Percentiles rank a stretch among this genome's conserved stretches.
phyloP scores from a whole-genome alignment of 2,888 invertebrate species.

The Pheosia gnoma region DNA sequence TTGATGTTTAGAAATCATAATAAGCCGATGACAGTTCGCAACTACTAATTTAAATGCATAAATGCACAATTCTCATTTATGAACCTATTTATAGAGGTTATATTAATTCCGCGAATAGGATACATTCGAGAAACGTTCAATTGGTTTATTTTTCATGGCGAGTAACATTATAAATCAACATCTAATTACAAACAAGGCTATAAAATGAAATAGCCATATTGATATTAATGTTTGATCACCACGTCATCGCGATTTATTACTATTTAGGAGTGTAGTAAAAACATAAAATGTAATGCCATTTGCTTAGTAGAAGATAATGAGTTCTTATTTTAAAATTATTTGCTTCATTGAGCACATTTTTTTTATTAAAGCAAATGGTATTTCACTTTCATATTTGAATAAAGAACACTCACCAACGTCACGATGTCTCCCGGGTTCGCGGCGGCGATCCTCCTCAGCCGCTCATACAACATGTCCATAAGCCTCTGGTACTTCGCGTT shows the following conservation, averaged over 20 bases:
- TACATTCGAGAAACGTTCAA: constrained; percentile 19
- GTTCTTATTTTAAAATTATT: no score
- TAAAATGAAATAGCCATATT: background rate
- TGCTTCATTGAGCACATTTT: background rate
- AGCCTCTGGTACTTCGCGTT: constrained; percentile 91
- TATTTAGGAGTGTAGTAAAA: background rate
- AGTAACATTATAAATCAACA: background rate
- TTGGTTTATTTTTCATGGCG: constrained; percentile 28
- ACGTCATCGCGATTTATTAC: background rate
- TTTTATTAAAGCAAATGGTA: constrained; percentile 8
- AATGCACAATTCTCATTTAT: constrained; percentile 11
- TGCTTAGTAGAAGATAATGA: background rate
- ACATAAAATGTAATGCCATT: background rate
- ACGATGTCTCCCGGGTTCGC: constrained; percentile 89
- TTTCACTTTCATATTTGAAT: constrained; percentile 12
- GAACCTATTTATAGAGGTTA: constrained; percentile 20
- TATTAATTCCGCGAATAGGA: constrained; percentile 30
- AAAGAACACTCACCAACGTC: constrained; percentile 86
- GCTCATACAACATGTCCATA: constrained; percentile 87
- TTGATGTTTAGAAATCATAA: background rate
- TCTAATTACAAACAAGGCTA: background rate
- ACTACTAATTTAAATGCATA: constrained; percentile 21
- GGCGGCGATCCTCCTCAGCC: constrained; percentile 87
- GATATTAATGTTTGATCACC: background rate
- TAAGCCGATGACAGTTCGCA: background rate